Evolutionary conservation across 2,797 vertebrate species (phyloP).

Genomic region (Crocodylus rhombifer): DNA sequence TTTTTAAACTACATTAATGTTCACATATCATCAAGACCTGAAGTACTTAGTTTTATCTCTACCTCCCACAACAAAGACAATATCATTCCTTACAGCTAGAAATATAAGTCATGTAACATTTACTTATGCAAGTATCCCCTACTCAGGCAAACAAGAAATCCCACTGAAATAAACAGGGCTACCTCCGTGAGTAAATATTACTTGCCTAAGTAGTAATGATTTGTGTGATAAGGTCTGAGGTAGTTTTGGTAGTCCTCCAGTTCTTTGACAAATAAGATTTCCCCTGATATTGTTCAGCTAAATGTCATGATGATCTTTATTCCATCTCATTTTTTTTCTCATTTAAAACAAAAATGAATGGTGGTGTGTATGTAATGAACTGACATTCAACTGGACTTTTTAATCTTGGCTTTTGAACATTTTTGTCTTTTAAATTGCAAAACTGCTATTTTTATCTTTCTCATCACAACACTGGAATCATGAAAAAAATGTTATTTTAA

Average conservation of each 20-base stretch:
- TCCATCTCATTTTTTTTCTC: background rate
- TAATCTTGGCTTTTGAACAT: background rate
- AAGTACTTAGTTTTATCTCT: background rate
- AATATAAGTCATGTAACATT: background rate
- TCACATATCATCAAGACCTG: background rate
- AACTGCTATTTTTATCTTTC: background rate
- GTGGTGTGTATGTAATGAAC: background rate
- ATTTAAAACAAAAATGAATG: background rate
- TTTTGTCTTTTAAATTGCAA: background rate
- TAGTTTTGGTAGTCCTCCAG: background rate
- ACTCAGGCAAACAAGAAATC: background rate
- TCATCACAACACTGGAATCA: background rate
- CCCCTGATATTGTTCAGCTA: background rate
- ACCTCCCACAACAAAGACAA: background rate
- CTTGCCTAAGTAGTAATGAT: background rate
- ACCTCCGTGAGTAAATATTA: accelerated
- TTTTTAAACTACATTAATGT: background rate
- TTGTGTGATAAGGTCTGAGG: background rate
- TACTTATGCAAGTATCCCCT: background rate
- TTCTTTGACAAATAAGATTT: background rate
- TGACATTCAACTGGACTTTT: background rate
- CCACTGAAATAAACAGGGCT: background rate
- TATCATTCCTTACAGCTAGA: background rate
- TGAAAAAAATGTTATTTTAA: background rate
- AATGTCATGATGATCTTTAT: background rate